Conservation (phyloP, 2,888 invertebrate species). For the Eledone cirrhosa region DNA sequence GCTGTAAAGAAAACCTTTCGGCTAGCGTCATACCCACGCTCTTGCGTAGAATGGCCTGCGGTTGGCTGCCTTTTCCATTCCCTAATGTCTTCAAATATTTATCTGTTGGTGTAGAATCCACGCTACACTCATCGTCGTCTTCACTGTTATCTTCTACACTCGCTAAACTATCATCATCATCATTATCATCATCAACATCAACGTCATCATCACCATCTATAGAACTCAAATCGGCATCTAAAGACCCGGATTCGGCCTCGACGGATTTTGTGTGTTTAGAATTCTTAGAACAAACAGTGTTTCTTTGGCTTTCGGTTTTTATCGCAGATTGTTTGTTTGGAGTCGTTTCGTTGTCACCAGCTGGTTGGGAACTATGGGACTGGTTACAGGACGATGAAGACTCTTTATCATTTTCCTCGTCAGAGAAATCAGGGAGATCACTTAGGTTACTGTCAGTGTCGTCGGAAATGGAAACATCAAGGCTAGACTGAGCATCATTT, state of each 20-base stretch:
- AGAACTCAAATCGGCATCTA: neutral
- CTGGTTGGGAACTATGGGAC: no score
- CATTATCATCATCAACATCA: neutral
- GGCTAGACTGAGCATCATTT: neutral
- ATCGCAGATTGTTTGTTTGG: no score
- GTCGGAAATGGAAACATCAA: constrained; percentile 19
- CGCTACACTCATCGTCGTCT: neutral
- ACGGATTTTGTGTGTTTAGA: no score
- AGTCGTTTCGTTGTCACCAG: no score
- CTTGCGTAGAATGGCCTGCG: neutral
- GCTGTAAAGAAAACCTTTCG: constrained; percentile 5
- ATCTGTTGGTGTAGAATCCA: neutral
- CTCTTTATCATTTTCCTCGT: no score
- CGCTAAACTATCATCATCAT: neutral
- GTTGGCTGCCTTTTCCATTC: neutral
- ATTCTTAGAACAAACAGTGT: no score
- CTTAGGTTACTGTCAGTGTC: neutral
- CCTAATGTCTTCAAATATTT: neutral
- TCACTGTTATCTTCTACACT: neutral
- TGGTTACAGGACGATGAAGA: no score
- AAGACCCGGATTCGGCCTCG: no score
- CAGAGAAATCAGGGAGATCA: no score
- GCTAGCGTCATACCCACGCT: neutral
- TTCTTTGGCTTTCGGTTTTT: no score
- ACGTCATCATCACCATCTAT: neutral